Evolutionary conservation across 2,797 vertebrate species (phyloP).

Genomic region (Lates japonicus): DNA sequence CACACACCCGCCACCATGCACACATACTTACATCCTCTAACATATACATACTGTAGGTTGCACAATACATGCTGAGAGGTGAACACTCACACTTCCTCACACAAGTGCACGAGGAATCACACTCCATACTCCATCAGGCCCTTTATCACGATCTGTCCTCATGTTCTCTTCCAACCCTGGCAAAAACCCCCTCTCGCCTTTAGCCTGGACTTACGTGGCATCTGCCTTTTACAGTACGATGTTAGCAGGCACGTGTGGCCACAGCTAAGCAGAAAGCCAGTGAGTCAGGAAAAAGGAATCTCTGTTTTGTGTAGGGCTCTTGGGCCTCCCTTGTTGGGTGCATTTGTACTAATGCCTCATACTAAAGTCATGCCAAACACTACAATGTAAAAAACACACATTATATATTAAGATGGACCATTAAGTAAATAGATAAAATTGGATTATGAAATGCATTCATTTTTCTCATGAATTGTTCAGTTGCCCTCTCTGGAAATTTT

Average conservation of each 20-base stretch:
- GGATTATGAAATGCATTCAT: constrained; percentile 77
- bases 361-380: constrained; percentile 77
- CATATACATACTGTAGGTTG: constrained; percentile 20
- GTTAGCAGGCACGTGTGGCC: constrained; percentile 83
- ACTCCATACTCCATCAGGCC: constrained; percentile 33
- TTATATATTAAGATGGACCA: constrained; percentile 69
- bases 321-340: constrained; percentile 72
- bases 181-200: constrained; percentile 84
- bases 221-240: constrained; percentile 85
- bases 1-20: constrained; percentile 13
- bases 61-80: constrained; percentile 11
- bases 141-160: constrained; percentile 71
- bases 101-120: constrained; percentile 31
- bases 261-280: constrained; percentile 73
- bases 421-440: constrained; percentile 68
- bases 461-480: constrained; percentile 68
- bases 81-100: constrained; percentile 24
- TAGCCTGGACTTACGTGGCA: constrained; percentile 68
- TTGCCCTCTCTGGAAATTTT: constrained; percentile 73
- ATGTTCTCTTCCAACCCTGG: constrained; percentile 85
- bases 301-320: constrained; percentile 73
- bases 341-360: constrained; percentile 71
- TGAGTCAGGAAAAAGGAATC: constrained; percentile 69
- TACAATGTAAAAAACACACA: constrained; percentile 76
- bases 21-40: constrained; percentile 12